Conservation (phyloP, 92 coral and sea anemone species). For the Epizoanthus scotinus region DNA sequence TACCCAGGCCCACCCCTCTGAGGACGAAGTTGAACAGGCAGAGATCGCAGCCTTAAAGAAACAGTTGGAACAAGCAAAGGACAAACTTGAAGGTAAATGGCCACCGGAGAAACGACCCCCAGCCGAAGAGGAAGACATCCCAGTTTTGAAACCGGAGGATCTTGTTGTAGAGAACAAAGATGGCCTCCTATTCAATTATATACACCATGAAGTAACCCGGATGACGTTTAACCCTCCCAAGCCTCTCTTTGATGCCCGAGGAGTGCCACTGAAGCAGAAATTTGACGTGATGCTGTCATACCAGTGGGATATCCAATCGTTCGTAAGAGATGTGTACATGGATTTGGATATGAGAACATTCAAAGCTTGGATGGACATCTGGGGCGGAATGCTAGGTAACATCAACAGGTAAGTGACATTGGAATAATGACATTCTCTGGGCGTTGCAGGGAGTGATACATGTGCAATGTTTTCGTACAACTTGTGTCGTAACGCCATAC, state of each 20-base stretch:
- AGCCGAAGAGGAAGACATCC: slow-evolving; percentile 36
- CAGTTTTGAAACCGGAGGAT: slow-evolving; percentile 52
- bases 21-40: slow-evolving; percentile 69
- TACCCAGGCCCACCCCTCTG: slow-evolving; percentile 59
- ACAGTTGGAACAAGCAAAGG: slow-evolving; percentile 56
- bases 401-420: slow-evolving; percentile 46
- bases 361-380: slow-evolving; percentile 84
- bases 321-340: slow-evolving; percentile 83
- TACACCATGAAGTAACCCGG: slow-evolving; percentile 75
- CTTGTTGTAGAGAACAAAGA: slow-evolving; percentile 52
- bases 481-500: too few species aligned
- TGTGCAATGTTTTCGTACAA: too few species aligned
- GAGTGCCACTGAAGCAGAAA: slow-evolving; percentile 72
- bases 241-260: slow-evolving; percentile 80
- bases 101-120: slow-evolving; percentile 71
- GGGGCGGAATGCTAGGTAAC: slow-evolving; percentile 91
- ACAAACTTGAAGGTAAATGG: slow-evolving; percentile 56
- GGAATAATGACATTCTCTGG: too few species aligned
- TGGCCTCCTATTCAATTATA: slow-evolving; percentile 60
- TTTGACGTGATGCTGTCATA: slow-evolving; percentile 84
- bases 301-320: slow-evolving; percentile 80
- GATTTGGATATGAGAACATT: slow-evolving; percentile 73
- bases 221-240: slow-evolving; percentile 81
- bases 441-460: too few species aligned
- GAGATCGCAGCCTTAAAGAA: slow-evolving; percentile 68